phyloP scores from a whole-genome alignment of 92 coral and sea anemone species.

The Parazoanthus darwini region DNA sequence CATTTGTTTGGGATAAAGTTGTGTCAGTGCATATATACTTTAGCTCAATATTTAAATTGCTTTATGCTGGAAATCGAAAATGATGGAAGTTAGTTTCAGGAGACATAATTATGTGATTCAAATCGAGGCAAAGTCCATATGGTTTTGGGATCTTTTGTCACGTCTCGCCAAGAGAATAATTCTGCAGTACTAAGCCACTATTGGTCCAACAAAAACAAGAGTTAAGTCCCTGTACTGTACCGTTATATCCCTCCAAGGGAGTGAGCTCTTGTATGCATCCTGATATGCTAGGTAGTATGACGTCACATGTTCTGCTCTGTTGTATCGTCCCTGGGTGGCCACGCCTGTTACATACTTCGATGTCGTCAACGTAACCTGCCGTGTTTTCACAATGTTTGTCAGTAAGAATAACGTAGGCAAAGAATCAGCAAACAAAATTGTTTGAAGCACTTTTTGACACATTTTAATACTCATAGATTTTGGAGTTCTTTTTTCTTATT shows the following conservation, averaged over 20 bases:
- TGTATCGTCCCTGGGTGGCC: constrained; percentile 40
- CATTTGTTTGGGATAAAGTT: too few relatives aligned
- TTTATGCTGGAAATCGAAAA: too few relatives aligned
- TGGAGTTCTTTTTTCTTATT: too few relatives aligned
- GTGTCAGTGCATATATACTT: too few relatives aligned
- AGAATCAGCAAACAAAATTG: neutral
- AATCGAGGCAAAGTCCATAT: too few relatives aligned
- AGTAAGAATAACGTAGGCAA: neutral
- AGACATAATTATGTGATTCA: too few relatives aligned
- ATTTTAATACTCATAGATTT: neutral
- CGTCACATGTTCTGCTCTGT: constrained; percentile 29
- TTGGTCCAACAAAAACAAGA: neutral
- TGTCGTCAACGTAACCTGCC: constrained; percentile 28
- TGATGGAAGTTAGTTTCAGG: too few relatives aligned
- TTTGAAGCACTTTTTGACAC: neutral
- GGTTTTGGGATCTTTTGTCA: too few relatives aligned
- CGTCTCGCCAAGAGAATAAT: too few relatives aligned
- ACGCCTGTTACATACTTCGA: constrained; percentile 34
- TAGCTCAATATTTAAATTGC: too few relatives aligned
- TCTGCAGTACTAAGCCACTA: too few relatives aligned
- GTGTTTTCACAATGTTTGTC: neutral
- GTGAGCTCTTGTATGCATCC: constrained; percentile 27
- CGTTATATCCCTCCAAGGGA: constrained; percentile 35
- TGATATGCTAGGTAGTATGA: constrained; percentile 39
- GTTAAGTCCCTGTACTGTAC: neutral